Evolutionary conservation across 2,113 vertebrate species (phyloP), one percentile per base, ranked within the genome.

Genomic region (Hyla sarda): DNA sequence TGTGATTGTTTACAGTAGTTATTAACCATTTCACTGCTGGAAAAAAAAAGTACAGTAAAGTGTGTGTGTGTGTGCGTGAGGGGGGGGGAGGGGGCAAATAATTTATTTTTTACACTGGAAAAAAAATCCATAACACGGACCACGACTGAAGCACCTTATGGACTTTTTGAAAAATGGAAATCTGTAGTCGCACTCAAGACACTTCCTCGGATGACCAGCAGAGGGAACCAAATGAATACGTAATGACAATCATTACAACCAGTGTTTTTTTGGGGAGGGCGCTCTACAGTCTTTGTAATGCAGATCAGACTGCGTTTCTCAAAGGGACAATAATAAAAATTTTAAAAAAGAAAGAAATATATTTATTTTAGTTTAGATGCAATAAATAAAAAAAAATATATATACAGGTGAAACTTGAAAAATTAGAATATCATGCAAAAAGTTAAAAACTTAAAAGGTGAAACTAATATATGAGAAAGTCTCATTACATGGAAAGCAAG

Each of bases 1-100:
- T 82, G 85, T 82, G 34, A 82, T 87, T 82, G 85, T 82, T 87
- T 87, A 87, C 67, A 87, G 67, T 65, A 30, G 83, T 76, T 86
- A 76, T 41, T 84, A 79, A 58, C 65, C 32, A 50, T 54, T 71
- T 80, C 21, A 67, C 76, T 79, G 76, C 72, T 54, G 34, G 32
- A 60, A n/a, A n/a, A n/a, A n/a, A n/a, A n/a, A 45, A 69, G 50
- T 41, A 47, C 50, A 62, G 75, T n/a, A n/a, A n/a, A n/a, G n/a
- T n/a, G n/a, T n/a, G n/a, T n/a, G n/a, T n/a, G n/a, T n/a, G n/a
- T n/a, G n/a, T n/a, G n/a, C n/a, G n/a, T n/a, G n/a, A n/a, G n/a
- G n/a, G n/a, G n/a, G 65, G 76, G n/a, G 76, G n/a, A 41, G n/a
- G 65, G 76, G n/a, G 76, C 19, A 41, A 62, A 69, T 54, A n/a